Evolutionary conservation across 2,888 invertebrate species (phyloP), one percentile per base, ranked within the genome.

Genomic region (Chaetogeoica ovagalla): DNA sequence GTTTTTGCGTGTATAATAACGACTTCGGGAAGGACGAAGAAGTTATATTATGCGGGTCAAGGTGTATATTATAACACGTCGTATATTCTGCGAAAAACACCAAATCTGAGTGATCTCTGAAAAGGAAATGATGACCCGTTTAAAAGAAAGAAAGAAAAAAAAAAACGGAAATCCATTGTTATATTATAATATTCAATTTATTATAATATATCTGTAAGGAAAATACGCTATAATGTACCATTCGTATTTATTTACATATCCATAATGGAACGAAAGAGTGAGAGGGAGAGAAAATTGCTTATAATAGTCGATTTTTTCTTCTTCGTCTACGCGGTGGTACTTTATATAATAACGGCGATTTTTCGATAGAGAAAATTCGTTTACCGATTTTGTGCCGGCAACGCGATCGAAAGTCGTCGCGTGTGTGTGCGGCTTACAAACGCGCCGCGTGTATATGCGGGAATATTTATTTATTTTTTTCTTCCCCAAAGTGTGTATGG

Each of bases 31-130:
- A 66, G 23, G 55, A 71, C 63, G 43, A 79, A 79, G 39, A 79
- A 71, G 70, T 39, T 30, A 30, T 52, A 77, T 70, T 70, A 77
- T 70, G 55, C 63, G 43, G 71, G 79, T 79, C 71, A 79, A 79
- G 79, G 71, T 63, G 30, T 30, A 30, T 30, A 43, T 43, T 43
- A 57, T 52, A 21, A 43, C n/a, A 79, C 55, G 6, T 62, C 63
- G 55, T 9, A 48, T 69, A 52, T 48, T 43, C 30, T n/a, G 19
- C 15, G 19, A 63, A 65, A 57, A 57, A 65, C 65, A 21, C 52
- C 21, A 21, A 17, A 65, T 74, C 13, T 23, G n/a, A 73, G 62
- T 43, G 57, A 21, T 4, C 30, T 6, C 52, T 39, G 39, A 39
- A 65, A 74, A 21, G 21, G 21, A 21, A 74, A 57, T 65, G 19